Evolutionary conservation across 2,888 invertebrate genomes (phyloP), one percentile per base, ranked within the genome.

Genomic region (Lasius fuliginosus): DNA sequence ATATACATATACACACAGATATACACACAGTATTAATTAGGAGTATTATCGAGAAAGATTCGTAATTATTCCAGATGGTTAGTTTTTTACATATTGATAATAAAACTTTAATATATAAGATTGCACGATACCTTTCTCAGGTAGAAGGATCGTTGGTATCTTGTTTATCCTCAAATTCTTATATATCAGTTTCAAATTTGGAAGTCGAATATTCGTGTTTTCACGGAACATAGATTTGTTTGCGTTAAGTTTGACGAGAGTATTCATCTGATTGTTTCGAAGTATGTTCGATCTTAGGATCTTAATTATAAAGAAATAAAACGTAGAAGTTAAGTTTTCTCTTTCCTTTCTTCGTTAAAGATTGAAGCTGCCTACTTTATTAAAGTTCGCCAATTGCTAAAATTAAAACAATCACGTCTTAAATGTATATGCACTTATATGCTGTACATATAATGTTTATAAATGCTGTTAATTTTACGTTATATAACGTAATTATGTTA

Each of bases 31-130:
- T 79, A 71, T 79, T 79, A 71, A 79, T 46, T 79, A 60, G 23
- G 33, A 40, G 9, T 67, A 76, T 76, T 36, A 64, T 18, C 30
- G 42, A 49, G 11, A 11, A 68, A 58, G 15, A 30, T 67, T 18
- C 56, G 11, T 46, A 42, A 71, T 40, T 58, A 79, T 56, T 60
- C 23, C 60, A 69, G 46, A 79, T 79, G 33, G n/a, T 58, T 79
- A 73, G 49, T 73, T 79, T 79, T 58, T 82, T 40, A 77, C 40
- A 69, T n/a, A 30, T 30, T 58, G 46, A 23, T 65, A 71, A 69
- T 56, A 36, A 69, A 56, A 82, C 15, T 82, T 71, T 40, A 18
- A 85, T 81, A 53, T n/a, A 62, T 83, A 73, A 86, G 27, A 62
- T 67, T 68, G 36, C 42, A 56, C 15, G 81, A 81, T 33, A 18